Conservation (phyloP, 2,797 vertebrate species). For the Protonibea diacanthus region DNA sequence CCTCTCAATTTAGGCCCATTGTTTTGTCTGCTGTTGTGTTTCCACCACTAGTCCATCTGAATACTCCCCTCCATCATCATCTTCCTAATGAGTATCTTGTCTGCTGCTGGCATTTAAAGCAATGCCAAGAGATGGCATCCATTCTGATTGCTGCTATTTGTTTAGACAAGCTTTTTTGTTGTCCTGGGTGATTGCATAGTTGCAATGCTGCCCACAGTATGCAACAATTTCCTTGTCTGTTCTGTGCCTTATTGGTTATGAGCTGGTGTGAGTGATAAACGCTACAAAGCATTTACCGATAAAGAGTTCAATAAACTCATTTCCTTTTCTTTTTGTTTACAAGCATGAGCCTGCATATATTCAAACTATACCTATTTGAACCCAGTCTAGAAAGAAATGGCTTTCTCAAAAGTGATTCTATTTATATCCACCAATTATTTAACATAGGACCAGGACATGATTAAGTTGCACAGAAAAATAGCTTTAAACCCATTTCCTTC, state of each 20-base stretch:
- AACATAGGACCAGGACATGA: constrained; percentile 10
- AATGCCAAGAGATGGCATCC: constrained; percentile 78
- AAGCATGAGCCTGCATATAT: constrained; percentile 46
- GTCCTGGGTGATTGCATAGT: constrained; percentile 52
- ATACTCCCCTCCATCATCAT: constrained; percentile 78
- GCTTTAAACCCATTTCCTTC: constrained; percentile 1
- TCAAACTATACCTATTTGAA: constrained; percentile 15
- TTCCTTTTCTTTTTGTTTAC: constrained; percentile 61
- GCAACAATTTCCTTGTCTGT: constrained; percentile 58
- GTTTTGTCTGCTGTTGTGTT: constrained; percentile 70
- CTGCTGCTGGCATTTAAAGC: constrained; percentile 78
- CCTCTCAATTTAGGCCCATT: constrained; percentile 69
- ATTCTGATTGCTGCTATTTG: constrained; percentile 77
- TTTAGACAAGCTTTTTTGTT: constrained; percentile 57
- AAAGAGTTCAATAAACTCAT: constrained; percentile 60
- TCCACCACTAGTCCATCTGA: constrained; percentile 68
- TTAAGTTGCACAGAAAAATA: constrained; percentile 19
- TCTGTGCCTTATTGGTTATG: constrained; percentile 54
- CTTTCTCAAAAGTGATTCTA: neutral
- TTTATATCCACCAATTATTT: constrained; percentile 17
- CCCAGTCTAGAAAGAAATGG: neutral
- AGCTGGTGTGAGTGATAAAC: constrained; percentile 55
- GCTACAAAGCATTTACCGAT: constrained; percentile 49
- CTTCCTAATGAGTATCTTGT: constrained; percentile 80
- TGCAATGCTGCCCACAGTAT: constrained; percentile 46